Base-by-base conservation (phyloP, 1,140 invertebrate genomes). In the Phenacoccus solenopsis region DNA sequence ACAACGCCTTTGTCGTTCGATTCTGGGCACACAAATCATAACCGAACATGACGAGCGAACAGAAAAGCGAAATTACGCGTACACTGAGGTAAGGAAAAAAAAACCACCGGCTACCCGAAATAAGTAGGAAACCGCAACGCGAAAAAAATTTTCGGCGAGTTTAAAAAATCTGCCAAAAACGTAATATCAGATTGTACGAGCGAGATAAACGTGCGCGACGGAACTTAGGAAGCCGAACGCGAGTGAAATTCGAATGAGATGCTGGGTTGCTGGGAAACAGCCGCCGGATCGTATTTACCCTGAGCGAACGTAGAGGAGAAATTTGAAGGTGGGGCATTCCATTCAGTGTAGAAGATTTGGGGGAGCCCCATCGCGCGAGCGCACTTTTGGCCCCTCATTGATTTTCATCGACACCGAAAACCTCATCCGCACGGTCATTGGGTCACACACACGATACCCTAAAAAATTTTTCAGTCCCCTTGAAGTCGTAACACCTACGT, bases 381-480 rank as follows among this genome's bases (percentile, higher is more conserved):
- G 59, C 59, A 64, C 59, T 64, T 64, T 64, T 64, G 59, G 59
- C 59, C 59, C 59, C 59, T 64, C 59, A 64, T 64, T 64, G 59
- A 64, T 64, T 64, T 64, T 64, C 59, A 64, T 64, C 59, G 59
- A 64, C 59, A 64, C 59, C 59, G 59, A 64, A 64, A 27, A 64
- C 21, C 59, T 64, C 59, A 64, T 64, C 59, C 25, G 59, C 59
- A 25, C 59, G 59, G 59, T 64, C 59, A 64, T 64, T 64, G 59
- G 59, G 59, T 64, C 59, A 64, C 59, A 64, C 59, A 64, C 59
- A 64, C 25, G 59, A 64, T 64, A 64, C 25, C 25, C 25, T 25
- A 10, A 64, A 64, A 49, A 49, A 49, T 16, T 16, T 49, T 49
- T 49, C 38, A n/a, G 38, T 49, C 38, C 38, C 38, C 38, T 49